Evolutionary conservation across 2,797 vertebrate species (phyloP).

Genomic region (Siniperca obscura): DNA sequence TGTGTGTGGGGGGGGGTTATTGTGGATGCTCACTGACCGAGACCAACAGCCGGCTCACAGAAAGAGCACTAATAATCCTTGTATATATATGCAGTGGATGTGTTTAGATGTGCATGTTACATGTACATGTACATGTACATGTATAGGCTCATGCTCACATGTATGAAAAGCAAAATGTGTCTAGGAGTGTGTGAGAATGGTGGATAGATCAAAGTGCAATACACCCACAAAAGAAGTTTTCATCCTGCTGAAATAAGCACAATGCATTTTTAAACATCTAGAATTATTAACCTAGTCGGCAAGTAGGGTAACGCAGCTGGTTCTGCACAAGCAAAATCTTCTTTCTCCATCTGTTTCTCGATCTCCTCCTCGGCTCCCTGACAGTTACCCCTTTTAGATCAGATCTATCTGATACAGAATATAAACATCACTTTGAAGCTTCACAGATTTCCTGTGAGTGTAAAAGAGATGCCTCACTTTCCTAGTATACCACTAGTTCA

Average conservation of each 20-base stretch:
- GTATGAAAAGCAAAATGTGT: background rate
- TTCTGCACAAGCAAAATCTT: constrained; percentile 12
- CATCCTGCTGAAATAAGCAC: constrained; percentile 38
- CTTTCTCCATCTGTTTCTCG: background rate
- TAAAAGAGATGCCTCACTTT: background rate
- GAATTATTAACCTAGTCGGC: constrained; percentile 47
- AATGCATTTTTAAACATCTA: constrained; percentile 60
- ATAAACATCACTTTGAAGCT: background rate
- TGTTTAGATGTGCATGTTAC: constrained; percentile 8
- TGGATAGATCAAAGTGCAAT: background rate
- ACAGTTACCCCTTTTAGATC: background rate
- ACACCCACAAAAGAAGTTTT: background rate
- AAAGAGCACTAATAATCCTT: constrained; percentile 57
- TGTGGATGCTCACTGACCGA: constrained; percentile 77
- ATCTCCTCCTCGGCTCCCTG: background rate
- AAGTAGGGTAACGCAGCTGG: constrained; percentile 35
- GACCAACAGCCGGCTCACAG: constrained; percentile 61
- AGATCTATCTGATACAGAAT: background rate
- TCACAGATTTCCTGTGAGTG: background rate
- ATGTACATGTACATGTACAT: constrained; percentile 10
- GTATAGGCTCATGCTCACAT: background rate
- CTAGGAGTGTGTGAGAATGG: background rate
- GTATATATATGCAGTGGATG: constrained; percentile 17
- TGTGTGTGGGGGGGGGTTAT: constrained; percentile 25
- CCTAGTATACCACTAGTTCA: background rate